phyloP scores from a whole-genome alignment of 2,797 vertebrate genomes.

The Sparus aurata region DNA sequence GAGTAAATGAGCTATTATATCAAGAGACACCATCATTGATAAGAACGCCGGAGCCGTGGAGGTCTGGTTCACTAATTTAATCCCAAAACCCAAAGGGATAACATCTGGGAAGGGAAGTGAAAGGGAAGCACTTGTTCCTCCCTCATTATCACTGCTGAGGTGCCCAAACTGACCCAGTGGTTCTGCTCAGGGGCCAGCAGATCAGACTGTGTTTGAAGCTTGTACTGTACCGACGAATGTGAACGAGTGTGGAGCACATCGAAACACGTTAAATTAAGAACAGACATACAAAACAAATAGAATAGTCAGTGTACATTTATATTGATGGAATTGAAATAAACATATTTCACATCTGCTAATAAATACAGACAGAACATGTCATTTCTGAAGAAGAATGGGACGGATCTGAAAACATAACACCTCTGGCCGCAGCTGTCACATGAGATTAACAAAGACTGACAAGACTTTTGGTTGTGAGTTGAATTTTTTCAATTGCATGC shows the following conservation, averaged over 20 bases:
- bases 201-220: not conserved
- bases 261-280: not conserved
- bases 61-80: constrained; percentile 11
- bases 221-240: not conserved
- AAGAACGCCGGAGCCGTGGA: not conserved
- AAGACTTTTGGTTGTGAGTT: too few relatives aligned
- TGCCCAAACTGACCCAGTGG: not conserved
- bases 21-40: constrained; percentile 31
- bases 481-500: too few relatives aligned
- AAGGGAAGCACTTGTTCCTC: constrained; percentile 2
- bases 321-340: not conserved
- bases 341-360: not conserved
- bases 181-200: constrained; percentile 1
- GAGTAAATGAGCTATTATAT: constrained; percentile 27
- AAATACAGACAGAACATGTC: not conserved
- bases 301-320: not conserved
- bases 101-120: constrained; percentile 13
- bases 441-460: too few relatives aligned
- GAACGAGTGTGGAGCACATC: not conserved
- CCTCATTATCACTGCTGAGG: constrained; percentile 10
- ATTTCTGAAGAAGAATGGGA: too few relatives aligned
- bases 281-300: constrained; percentile 1
- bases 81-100: not conserved
- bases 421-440: too few relatives aligned
- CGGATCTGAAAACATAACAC: too few relatives aligned